These are phyloP conservation scores for Dicyrtoma fusca DNA, from an alignment of 2,888 invertebrate species.

Conservation along the genomic window DNA sequence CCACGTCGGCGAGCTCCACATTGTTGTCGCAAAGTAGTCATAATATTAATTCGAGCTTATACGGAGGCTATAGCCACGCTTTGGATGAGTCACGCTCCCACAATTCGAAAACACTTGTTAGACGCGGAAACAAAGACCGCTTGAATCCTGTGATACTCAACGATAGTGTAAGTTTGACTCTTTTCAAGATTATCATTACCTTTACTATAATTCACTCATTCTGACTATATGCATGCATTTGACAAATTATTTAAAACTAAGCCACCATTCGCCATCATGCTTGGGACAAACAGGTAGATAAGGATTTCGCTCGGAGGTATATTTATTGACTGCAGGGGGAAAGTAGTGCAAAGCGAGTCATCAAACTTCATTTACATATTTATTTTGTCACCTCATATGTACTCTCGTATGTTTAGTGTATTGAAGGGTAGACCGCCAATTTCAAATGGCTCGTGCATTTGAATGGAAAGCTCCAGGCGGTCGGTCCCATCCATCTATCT, in stretches of 20 bases:
- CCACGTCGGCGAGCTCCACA: constrained; percentile 19
- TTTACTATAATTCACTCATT: not conserved
- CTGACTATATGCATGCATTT: not conserved
- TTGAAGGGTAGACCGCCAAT: too few species aligned
- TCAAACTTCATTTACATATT: too few species aligned
- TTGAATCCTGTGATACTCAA: constrained; percentile 54
- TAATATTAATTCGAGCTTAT: constrained; percentile 32
- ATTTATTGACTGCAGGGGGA: too few species aligned
- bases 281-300: too few species aligned
- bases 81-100: constrained; percentile 10
- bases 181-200: not conserved
- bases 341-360: too few species aligned
- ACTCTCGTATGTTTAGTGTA: too few species aligned
- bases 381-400: too few species aligned
- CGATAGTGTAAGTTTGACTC: constrained; percentile 49
- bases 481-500: too few species aligned
- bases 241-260: not conserved
- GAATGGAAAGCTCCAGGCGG: too few species aligned
- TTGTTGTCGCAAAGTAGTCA: constrained; percentile 18
- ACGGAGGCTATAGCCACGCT: constrained; percentile 16
- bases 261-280: too few species aligned
- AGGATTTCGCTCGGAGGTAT: too few species aligned
- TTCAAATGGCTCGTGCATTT: too few species aligned
- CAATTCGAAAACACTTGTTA: constrained; percentile 36
- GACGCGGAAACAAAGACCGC: constrained; percentile 42